A percentile compares a stretch with the other conserved stretches of the same genome.
Evolutionary conservation across 2,797 vertebrate genomes (phyloP).

Genomic region (Protosalanx chinensis): DNA sequence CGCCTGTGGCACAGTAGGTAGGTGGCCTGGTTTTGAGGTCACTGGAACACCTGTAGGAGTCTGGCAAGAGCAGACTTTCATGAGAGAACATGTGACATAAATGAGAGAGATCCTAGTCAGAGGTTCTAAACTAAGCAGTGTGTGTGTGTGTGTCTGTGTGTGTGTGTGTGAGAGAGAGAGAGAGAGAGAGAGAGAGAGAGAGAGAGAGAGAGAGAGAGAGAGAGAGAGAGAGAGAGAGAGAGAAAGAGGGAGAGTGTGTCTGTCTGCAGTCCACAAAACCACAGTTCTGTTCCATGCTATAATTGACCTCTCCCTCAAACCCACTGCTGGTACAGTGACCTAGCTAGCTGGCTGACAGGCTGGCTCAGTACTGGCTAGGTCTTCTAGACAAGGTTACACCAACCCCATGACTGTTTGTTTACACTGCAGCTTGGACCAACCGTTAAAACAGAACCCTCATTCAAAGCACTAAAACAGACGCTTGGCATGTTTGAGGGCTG

Average conservation of each 20-base stretch:
- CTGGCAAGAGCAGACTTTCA: neutral
- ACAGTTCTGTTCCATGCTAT: slow-evolving; percentile 76
- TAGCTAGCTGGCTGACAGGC: slow-evolving; percentile 50
- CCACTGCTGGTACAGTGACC: slow-evolving; percentile 61
- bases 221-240: slow-evolving; percentile 38
- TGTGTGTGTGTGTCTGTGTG: neutral
- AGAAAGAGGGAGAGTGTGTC: slow-evolving; percentile 61
- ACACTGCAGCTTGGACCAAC: slow-evolving; percentile 70
- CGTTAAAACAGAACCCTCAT: slow-evolving; percentile 72
- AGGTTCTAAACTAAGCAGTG: slow-evolving; percentile 25
- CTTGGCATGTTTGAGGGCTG: slow-evolving; percentile 79
- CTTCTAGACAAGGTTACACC: slow-evolving; percentile 63
- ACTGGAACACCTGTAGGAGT: slow-evolving; percentile 47
- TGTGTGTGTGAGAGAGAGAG: slow-evolving; percentile 20
- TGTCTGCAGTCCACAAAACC: slow-evolving; percentile 69
- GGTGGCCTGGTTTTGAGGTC: slow-evolving; percentile 37
- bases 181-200: slow-evolving; percentile 19
- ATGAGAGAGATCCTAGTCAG: slow-evolving; percentile 43
- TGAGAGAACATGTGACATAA: slow-evolving; percentile 41
- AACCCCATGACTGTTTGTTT: slow-evolving; percentile 77
- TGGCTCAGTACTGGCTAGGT: slow-evolving; percentile 35
- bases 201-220: slow-evolving; percentile 12
- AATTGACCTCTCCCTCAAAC: slow-evolving; percentile 78
- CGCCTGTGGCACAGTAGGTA: slow-evolving; percentile 46
- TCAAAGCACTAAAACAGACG: slow-evolving; percentile 77